Evolutionary conservation across 2,888 invertebrate species (phyloP), one percentile per base, ranked within the genome.

Genomic region (Ennomos erosarius): DNA sequence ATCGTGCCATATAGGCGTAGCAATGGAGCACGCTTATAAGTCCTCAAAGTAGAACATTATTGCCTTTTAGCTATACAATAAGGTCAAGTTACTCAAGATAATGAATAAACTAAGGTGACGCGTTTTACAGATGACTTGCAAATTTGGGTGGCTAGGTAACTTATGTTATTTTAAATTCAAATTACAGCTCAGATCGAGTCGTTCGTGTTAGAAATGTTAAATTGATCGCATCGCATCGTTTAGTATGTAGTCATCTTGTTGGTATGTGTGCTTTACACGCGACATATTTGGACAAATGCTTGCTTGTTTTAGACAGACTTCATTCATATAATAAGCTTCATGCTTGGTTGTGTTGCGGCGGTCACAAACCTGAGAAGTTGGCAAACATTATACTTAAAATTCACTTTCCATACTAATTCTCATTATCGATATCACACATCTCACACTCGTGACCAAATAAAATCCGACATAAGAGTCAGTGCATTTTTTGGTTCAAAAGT

Each of bases 1-100:
- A 46, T 37, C 59, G 46, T 12, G 34, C 55, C 59, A 54, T 56
- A 46, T 55, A 57, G 49, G 43, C 33, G 46, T 34, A 53, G 43
- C 47, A 50, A 54, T 54, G 59, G 49, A 59, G 12, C 49, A 44
- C 39, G 48, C 49, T 57, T 58, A 43, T 55, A 58, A 71, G 68
- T 66, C 67, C 64, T 70, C 62, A 55, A 70, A 67, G 64, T 73
- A 62, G 56, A 59, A 59, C 60, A 74, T 70, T 68, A 64, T 69
- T 75, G 71, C 70, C 71, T 71, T 74, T 73, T 70, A 59, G 45
- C 49, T 54, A 60, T 67, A 72, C 64, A 73, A 71, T 78, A 70
- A 76, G 75, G 76, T 74, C 75, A 74, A 71, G 71, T 69, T 68
- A 51, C 67, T 70, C 71, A 71, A 73, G 67, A 72, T 71, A 71